Evolutionary conservation across 2,888 invertebrate species (phyloP).

Genomic region (Pyrrhosoma nymphula): DNA sequence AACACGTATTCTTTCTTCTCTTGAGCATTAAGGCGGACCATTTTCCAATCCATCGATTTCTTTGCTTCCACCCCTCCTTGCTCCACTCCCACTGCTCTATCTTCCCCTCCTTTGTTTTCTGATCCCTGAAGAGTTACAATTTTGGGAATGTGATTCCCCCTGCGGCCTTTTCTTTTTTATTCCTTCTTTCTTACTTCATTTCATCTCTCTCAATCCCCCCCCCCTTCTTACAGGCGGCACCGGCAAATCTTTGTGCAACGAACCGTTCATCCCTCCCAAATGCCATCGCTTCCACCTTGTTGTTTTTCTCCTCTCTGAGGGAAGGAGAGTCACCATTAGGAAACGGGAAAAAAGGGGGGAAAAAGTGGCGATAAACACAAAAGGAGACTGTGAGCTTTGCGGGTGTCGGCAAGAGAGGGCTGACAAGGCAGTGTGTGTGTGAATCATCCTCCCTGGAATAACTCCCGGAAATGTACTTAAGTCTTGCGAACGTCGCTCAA

Average conservation of each 20-base stretch:
- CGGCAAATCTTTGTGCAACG: background rate
- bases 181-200: background rate
- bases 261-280: background rate
- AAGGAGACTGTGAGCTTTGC: background rate
- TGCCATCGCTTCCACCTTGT: background rate
- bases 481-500: background rate
- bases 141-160: slow-evolving; percentile 3
- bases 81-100: too few species aligned
- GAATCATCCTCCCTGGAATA: background rate
- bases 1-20: background rate
- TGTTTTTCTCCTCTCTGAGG: background rate
- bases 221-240: background rate
- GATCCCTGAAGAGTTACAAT: slow-evolving; percentile 5
- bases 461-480: background rate
- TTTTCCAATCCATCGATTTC: slow-evolving; percentile 64
- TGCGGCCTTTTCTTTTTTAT: background rate
- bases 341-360: background rate
- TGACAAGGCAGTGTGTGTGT: background rate
- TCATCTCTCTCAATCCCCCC: background rate
- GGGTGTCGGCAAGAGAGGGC: background rate
- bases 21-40: slow-evolving; percentile 39
- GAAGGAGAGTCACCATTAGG: background rate
- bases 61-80: background rate
- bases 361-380: background rate
- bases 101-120: background rate